A percentile compares a stretch with the other conserved stretches of the same genome.
These are phyloP conservation scores for Pachyrhynchus sulphureomaculatus DNA, from an alignment of 1,140 invertebrate genomes.

Conservation along the genomic window DNA sequence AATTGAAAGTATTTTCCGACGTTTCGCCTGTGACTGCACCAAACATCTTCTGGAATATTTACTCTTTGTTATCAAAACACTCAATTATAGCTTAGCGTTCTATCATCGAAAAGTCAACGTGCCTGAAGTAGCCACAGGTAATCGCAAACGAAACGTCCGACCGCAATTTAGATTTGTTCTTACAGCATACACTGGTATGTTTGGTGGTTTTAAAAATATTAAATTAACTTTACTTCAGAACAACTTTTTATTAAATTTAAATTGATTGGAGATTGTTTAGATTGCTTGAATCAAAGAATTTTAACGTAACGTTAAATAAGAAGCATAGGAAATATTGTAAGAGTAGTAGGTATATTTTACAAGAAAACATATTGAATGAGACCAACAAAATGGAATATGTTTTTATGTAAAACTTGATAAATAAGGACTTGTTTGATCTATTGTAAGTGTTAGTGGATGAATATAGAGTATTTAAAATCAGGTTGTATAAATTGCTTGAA, in stretches of 20 bases:
- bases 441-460: slow-evolving; percentile 44
- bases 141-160: too few species aligned
- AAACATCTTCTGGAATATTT: too few species aligned
- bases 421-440: slow-evolving; percentile 28
- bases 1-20: too few species aligned
- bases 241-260: slow-evolving; percentile 13
- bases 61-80: too few species aligned
- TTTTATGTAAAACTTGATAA: slow-evolving; percentile 1
- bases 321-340: slow-evolving; percentile 39
- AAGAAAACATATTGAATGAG: not conserved
- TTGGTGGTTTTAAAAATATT: too few species aligned
- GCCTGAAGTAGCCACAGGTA: too few species aligned
- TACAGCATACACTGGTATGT: too few species aligned
- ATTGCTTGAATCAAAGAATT: slow-evolving; percentile 33
- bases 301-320: slow-evolving; percentile 37
- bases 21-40: too few species aligned
- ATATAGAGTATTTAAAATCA: slow-evolving; percentile 41
- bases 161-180: too few species aligned
- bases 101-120: too few species aligned
- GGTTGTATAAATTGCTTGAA: slow-evolving; percentile 35
- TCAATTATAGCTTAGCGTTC: too few species aligned
- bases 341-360: slow-evolving; percentile 1
- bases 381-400: too few species aligned
- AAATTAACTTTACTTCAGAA: slow-evolving; percentile 5
- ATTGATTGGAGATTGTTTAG: slow-evolving; percentile 41